A percentile compares a stretch with the other conserved stretches of the same genome.
phyloP scores from a whole-genome alignment of 2,888 invertebrate genomes.

The Pachydiplax longipennis region DNA sequence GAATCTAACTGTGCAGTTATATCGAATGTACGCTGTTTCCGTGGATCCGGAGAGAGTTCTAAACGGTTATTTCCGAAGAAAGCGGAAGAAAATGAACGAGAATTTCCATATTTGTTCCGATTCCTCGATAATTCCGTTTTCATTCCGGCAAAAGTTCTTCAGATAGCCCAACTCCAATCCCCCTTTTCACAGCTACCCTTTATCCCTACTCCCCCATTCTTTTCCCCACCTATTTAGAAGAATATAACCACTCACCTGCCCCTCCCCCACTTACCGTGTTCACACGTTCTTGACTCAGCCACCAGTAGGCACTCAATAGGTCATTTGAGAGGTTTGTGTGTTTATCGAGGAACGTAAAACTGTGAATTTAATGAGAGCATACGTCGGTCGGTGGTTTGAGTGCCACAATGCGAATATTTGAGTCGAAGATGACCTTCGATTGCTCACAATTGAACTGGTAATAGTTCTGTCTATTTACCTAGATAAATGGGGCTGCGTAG shows the following conservation, averaged over 20 bases:
- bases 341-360: not conserved
- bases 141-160: not conserved
- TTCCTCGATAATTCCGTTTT: not conserved
- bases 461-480: too few relatives aligned
- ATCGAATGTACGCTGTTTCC: not conserved
- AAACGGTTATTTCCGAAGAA: not conserved
- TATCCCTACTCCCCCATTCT: not conserved
- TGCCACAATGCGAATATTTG: too few relatives aligned
- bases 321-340: not conserved
- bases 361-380: too few relatives aligned
- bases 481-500: too few relatives aligned
- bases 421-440: too few relatives aligned
- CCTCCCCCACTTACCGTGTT: not conserved
- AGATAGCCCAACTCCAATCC: too few relatives aligned
- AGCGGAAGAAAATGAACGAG: not conserved
- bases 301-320: not conserved
- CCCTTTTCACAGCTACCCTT: not conserved
- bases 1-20: not conserved
- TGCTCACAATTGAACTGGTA: too few relatives aligned
- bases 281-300: not conserved
- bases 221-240: not conserved
- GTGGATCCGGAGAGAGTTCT: too few relatives aligned
- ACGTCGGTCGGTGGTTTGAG: too few relatives aligned
- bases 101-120: not conserved
- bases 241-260: constrained; percentile 16